These are phyloP conservation scores for Ctenopoma multispine DNA, from an alignment of 2,797 vertebrate genomes.

Conservation along the genomic window DNA sequence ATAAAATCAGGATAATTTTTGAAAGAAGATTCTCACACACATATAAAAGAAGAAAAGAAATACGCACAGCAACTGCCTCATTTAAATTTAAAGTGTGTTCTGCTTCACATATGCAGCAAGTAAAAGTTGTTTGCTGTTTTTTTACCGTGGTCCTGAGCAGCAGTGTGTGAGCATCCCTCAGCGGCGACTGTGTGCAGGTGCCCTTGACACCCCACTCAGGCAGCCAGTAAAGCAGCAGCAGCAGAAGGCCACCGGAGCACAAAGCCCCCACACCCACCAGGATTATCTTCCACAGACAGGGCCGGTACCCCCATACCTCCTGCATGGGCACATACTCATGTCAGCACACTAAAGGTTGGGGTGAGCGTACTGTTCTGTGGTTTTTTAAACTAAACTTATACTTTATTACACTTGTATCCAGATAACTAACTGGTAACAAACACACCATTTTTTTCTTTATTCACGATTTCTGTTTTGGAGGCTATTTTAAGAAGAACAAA, in stretches of 20 bases:
- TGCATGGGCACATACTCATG: slow-evolving; percentile 54
- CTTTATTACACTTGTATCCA: background rate
- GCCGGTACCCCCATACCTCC: slow-evolving; percentile 91
- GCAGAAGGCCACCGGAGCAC: slow-evolving; percentile 91
- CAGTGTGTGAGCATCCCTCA: slow-evolving; percentile 88
- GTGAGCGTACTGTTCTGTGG: background rate
- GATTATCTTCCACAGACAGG: slow-evolving; percentile 89
- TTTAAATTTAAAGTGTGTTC: background rate
- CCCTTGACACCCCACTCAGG: slow-evolving; percentile 92
- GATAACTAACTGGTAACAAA: too few relatives aligned
- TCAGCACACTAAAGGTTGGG: background rate
- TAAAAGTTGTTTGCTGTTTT: background rate
- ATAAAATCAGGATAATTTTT: background rate
- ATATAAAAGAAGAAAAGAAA: too few relatives aligned
- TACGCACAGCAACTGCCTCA: background rate
- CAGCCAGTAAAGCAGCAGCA: slow-evolving; percentile 96
- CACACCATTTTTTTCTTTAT: background rate
- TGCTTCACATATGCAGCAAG: too few relatives aligned
- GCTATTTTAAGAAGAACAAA: background rate
- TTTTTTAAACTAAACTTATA: background rate
- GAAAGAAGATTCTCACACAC: background rate
- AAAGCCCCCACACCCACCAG: slow-evolving; percentile 87
- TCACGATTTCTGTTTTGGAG: background rate
- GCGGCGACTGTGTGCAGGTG: slow-evolving; percentile 84
- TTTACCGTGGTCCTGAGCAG: slow-evolving; percentile 92